These are phyloP conservation scores for Cacatua alba DNA, from an alignment of 2,113 vertebrate species.

Conservation along the genomic window DNA sequence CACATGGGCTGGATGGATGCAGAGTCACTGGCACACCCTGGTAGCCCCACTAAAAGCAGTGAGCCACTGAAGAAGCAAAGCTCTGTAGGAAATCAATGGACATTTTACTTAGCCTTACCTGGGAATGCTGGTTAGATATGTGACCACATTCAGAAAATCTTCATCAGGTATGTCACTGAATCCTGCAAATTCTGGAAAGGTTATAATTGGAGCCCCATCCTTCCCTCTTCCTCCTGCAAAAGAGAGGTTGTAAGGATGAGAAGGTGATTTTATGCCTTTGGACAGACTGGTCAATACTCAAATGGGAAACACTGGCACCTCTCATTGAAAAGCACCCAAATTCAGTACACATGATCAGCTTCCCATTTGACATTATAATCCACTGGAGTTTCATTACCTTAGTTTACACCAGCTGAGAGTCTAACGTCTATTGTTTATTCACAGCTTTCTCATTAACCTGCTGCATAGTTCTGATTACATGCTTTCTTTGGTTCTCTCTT, in stretches of 20 bases:
- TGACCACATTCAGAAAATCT: conserved; percentile 92
- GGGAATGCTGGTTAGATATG: conserved; percentile 94
- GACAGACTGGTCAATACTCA: background rate
- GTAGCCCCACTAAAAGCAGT: background rate
- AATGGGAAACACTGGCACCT: background rate
- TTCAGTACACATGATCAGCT: background rate
- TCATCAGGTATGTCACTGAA: conserved; percentile 91
- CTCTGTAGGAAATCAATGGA: background rate
- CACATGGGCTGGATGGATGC: background rate
- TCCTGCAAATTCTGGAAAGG: conserved; percentile 88
- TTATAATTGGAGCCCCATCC: conserved; percentile 93
- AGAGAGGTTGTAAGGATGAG: conserved; percentile 1
- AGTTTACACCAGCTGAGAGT: background rate
- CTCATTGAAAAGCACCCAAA: background rate
- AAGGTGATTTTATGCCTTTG: background rate
- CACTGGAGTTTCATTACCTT: background rate
- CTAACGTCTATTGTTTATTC: background rate
- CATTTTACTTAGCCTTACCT: conserved; percentile 75
- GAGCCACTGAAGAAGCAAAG: background rate
- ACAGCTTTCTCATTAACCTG: background rate
- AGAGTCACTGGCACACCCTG: background rate
- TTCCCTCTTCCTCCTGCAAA: conserved; percentile 89
- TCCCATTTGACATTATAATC: background rate
- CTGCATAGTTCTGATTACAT: background rate
- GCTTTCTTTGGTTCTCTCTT: background rate